A percentile compares a stretch with the other conserved stretches of the same genome.
phyloP scores from a whole-genome alignment of 2,888 invertebrate genomes.

The Standfussiana lucernea region DNA sequence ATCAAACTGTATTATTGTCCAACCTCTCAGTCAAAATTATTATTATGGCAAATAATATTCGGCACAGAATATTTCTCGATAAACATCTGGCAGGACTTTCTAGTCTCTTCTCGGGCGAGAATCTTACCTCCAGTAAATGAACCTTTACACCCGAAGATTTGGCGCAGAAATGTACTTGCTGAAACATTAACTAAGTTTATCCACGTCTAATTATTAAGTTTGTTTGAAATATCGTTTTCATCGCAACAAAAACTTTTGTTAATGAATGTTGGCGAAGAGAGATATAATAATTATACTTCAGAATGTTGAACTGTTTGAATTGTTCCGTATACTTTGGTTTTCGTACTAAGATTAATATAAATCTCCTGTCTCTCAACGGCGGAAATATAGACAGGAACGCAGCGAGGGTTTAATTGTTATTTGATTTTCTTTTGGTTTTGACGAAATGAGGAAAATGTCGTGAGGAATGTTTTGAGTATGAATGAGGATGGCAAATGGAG shows the following conservation, averaged over 20 bases:
- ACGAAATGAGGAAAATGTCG: background rate
- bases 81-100: background rate
- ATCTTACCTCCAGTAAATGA: constrained; percentile 1
- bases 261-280: constrained; percentile 63
- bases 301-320: constrained; percentile 55
- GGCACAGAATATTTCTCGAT: background rate
- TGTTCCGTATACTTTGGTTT: constrained; percentile 58
- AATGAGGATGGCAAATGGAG: background rate
- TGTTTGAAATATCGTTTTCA: constrained; percentile 68
- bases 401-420: constrained; percentile 38
- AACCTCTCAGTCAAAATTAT: background rate
- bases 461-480: background rate
- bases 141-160: constrained; percentile 42
- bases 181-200: constrained; percentile 62
- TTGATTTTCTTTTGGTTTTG: constrained; percentile 2
- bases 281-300: constrained; percentile 64
- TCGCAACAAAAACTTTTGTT: constrained; percentile 67
- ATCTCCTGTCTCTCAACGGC: constrained; percentile 43
- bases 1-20: background rate
- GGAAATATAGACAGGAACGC: constrained; percentile 27
- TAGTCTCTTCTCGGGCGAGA: background rate
- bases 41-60: background rate
- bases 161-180: constrained; percentile 45
- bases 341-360: constrained; percentile 58
- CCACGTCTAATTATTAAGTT: constrained; percentile 68